Percentiles rank a stretch among this genome's conserved stretches.
Conservation (phyloP, 2,797 vertebrate genomes). For the Cryptoblepharus egeriae region DNA sequence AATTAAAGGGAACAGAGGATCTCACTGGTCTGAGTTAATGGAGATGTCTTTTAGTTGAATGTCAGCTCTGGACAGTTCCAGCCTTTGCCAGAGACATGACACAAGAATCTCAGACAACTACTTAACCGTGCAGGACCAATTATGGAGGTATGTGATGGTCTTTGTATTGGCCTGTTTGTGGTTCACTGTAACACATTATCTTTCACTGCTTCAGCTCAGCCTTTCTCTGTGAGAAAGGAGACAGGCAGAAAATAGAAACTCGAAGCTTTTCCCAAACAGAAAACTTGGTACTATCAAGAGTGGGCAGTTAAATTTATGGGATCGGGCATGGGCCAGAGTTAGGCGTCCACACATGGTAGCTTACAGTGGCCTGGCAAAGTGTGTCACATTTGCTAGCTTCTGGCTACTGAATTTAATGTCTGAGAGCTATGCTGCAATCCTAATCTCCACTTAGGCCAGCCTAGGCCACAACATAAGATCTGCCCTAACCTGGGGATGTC, state of each 20-base stretch:
- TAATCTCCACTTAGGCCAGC: no score
- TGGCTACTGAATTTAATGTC: no score
- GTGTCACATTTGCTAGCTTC: no score
- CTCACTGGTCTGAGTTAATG: constrained; percentile 55
- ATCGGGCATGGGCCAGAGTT: not conserved
- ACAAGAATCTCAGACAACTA: constrained; percentile 38
- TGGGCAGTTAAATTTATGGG: not conserved
- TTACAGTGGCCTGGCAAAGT: not conserved
- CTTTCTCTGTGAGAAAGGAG: not conserved
- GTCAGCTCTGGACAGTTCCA: constrained; percentile 60
- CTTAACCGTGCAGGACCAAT: constrained; percentile 21
- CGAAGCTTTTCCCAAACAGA: not conserved
- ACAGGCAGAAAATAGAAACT: not conserved
- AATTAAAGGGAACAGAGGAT: constrained; percentile 66
- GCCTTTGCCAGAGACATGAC: constrained; percentile 35
- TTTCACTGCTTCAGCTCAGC: constrained; percentile 3
- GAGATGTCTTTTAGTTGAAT: constrained; percentile 64
- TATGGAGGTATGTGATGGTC: constrained; percentile 27
- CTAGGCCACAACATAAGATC: no score
- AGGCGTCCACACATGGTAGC: not conserved
- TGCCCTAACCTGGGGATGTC: no score
- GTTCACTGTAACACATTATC: constrained; percentile 39
- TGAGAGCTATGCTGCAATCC: no score
- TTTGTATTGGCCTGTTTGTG: constrained; percentile 37
- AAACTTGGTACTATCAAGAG: not conserved